Base-by-base conservation (phyloP, 2,113 vertebrate genomes). In the Leiothrix lutea region DNA sequence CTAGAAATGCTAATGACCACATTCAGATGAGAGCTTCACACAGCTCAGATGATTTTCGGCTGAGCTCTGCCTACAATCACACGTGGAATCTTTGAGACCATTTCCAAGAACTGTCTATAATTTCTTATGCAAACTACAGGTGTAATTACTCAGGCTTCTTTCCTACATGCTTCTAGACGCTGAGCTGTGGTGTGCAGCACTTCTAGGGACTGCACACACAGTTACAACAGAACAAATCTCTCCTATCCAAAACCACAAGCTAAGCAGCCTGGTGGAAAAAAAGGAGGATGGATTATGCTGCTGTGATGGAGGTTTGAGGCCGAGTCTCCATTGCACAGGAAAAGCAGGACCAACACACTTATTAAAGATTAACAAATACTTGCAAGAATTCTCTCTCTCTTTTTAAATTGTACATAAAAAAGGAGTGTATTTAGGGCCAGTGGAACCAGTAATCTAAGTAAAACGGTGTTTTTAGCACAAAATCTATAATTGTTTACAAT, bases 71-170 rank as follows among this genome's bases (percentile, higher is more conserved):
- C 74, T 60, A 17, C 47, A 94, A 42, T 65, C 73, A 89, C 57
- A 65, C 0, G 0, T 42, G 24, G 62, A 72, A 79, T 80, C 74
- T 73, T 82, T 65, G 33, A 75, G 70, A 89, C 45, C 47, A 69
- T 81, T 84, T 94, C 66, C 82, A 85, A 57, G 66, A 89, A 72
- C 35, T 77, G 23, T 8, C 81, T 95, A 35, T 89, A 92, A 95
- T 90, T 91, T 85, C 80, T 69, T 14, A 94, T 48, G 69, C 58
- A 95, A 96, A 96, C 82, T 24, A 38, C 2, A 14, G 40, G 7
- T 48, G 31, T 33, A 71, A 75, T 73, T 75, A 75, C 25, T 81
- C 65, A 45, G 54, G 16, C 23, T 48, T 47, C 48, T 51, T 62
- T 44, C 48, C 82, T 60, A 14, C 23, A 11, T 29, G 33, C 44